Evolutionary conservation across 37 sponge, comb jelly and placozoan species (phyloP), one percentile per base, ranked within the genome.

Genomic region (Halisarca cf. caerulea): DNA sequence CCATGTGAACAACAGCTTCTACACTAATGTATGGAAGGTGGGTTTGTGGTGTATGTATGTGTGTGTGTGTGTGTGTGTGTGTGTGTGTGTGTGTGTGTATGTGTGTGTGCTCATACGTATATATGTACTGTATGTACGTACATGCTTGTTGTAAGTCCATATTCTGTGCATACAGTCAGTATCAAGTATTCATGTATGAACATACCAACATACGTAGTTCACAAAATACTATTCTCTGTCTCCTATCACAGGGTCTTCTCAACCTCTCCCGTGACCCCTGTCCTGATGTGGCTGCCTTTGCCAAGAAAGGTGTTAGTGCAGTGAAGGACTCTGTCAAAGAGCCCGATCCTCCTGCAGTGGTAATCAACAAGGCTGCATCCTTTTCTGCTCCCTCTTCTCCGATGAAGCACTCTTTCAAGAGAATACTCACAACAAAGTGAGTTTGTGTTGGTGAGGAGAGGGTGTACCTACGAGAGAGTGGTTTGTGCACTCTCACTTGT

Each of bases 181-280:
- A 55, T 55, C n/a, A n/a, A n/a, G n/a, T n/a, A n/a, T n/a, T n/a
- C n/a, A n/a, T n/a, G n/a, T n/a, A n/a, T n/a, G n/a, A n/a, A n/a
- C n/a, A n/a, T n/a, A n/a, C n/a, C n/a, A n/a, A n/a, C n/a, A n/a
- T n/a, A n/a, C n/a, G n/a, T n/a, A n/a, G n/a, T n/a, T n/a, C n/a
- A n/a, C n/a, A n/a, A n/a, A n/a, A n/a, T n/a, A n/a, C n/a, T n/a
- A n/a, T n/a, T n/a, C 60, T 25, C 60, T 6, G 23, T 25, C 7
- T 25, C 72, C 23, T 27, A 3, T 88, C 86, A 84, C 78, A 87
- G 71, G 88, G 90, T n/a, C 25, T 93, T 37, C 60, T 87, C 54
- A 78, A 64, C 15, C 88, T 93, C 18, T 86, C 90, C 5, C 32
- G 60, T 69, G 94, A 93, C 82, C 90, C 94, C 0, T 83, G 14